Evolutionary conservation across 2,113 vertebrate genomes (phyloP), one percentile per base, ranked within the genome.

Genomic region (Phainopepla nitens): DNA sequence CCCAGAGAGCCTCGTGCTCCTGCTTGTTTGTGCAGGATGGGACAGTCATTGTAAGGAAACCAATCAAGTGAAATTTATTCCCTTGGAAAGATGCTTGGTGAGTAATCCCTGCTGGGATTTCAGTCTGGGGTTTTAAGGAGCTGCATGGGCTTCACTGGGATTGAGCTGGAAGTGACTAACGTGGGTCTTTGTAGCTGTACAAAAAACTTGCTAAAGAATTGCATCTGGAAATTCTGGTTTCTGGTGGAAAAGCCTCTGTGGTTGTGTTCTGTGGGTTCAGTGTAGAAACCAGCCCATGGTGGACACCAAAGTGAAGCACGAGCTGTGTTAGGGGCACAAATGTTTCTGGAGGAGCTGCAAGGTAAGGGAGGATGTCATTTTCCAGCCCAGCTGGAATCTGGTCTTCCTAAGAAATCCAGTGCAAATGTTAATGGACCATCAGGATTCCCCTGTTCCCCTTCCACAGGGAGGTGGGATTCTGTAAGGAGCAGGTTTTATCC

Each of bases 1-100:
- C 72, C 45, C 6, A 0, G 22, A 60, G 24, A 27, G 29, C 72
- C 77, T 95, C 64, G 0, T 69, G 94, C 86, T 87, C 60, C 4
- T 57, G 79, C 88, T 66, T 93, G 84, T 89, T 77, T 19, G 4
- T 83, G 51, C 87, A 73, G 85, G 88, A 70, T 62, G 87, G 85
- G 64, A 75, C 78, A 69, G 77, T 24, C 62, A 69, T 20, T 73
- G 69, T 47, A 73, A 56, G 70, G 84, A 91, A 92, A 82, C 23
- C 82, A 41, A 58, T 22, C 80, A 31, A 75, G 58, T 28, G 17
- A 5, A 53, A 70, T 65, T 23, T 60, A 31, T 57, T 50, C 42
- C 51, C 36, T 49, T 77, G 87, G 35, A 41, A 73, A 72, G n/a
- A 20, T 35, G 49, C 47, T 9, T 3, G 66, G 36, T 86, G 81